Evolutionary conservation across 1,140 invertebrate species (phyloP), one percentile per base, ranked within the genome.

Genomic region (Drosophila nigromelanica): DNA sequence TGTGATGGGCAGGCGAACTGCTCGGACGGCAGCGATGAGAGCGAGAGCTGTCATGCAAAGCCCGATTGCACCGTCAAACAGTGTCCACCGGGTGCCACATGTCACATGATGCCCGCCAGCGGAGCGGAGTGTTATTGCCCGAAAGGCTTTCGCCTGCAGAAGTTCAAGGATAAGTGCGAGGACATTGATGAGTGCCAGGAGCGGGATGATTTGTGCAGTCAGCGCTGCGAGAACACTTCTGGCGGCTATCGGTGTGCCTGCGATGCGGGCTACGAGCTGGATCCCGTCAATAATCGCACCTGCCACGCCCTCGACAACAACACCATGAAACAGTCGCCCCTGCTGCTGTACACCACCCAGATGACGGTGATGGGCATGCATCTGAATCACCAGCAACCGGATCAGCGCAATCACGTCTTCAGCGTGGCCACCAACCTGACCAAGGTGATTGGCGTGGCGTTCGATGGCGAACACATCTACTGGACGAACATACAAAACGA

Each of bases 241-340:
- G 97, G 97, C 0, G 95, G 94, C 1, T 98, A 95, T 87, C 93
- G 92, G 5, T 99, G 98, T 87, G 93, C 93, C 40, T 99, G 98
- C 92, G 95, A 96, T 21, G 90, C 94, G 0, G 95, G 95, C 0
- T 99, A 97, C 85, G 93, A 93, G 14, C 91, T 95, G 21, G 93
- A 95, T 63, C 45, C 83, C 0, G 45, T 0, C 0, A 95, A 98
- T 83, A 94, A 93, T 18, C 94, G 93, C 48, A 95, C 94, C 0
- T 98, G 98, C 89, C 96, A 95, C 91, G 90, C 92, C 35, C 92
- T 93, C 93, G 10, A 10, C 7, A 30, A 4, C 12, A n/a, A 3
- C 3, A 1, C 2, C 0, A 93, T 93, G 0, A 73, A 60, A 6
- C 52, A 69, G 1, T 94, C 95, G 76, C 94, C 94, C 0, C 69